Percentiles rank a stretch among this genome's conserved stretches.
Evolutionary conservation across 2,888 invertebrate genomes (phyloP).

Genomic region (Dendrolimus houi): DNA sequence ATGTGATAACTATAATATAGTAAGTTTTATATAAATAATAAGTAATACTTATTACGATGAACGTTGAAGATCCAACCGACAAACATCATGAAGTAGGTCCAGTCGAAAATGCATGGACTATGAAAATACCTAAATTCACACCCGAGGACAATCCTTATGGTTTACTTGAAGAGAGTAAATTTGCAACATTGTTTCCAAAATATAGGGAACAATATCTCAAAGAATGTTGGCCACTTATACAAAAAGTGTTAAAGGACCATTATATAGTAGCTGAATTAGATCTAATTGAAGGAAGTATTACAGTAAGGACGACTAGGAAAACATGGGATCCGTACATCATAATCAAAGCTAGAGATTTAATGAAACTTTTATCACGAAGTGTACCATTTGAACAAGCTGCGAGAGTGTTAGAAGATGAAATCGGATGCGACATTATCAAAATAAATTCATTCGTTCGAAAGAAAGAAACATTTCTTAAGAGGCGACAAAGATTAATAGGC

Average conservation of each 20-base stretch:
- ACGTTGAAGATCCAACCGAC: slow-evolving; percentile 30
- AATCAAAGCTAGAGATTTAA: slow-evolving; percentile 96
- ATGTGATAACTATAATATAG: no score
- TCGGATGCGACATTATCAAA: slow-evolving; percentile 97
- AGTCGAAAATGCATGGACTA: slow-evolving; percentile 89
- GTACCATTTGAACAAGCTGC: slow-evolving; percentile 98
- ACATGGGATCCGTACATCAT: slow-evolving; percentile 99
- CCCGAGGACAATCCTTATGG: slow-evolving; percentile 93
- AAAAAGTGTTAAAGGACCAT: slow-evolving; percentile 88
- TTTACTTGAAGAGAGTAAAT: slow-evolving; percentile 94
- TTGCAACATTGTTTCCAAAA: slow-evolving; percentile 97
- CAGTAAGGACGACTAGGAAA: slow-evolving; percentile 94
- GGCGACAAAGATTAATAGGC: slow-evolving; percentile 95
- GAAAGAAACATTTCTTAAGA: slow-evolving; percentile 95
- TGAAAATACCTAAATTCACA: slow-evolving; percentile 92
- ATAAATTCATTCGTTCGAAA: slow-evolving; percentile 93
- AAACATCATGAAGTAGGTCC: slow-evolving; percentile 63
- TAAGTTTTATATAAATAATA: no score
- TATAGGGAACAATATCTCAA: slow-evolving; percentile 97
- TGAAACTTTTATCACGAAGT: slow-evolving; percentile 95
- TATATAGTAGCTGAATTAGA: slow-evolving; percentile 92
- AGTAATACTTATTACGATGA: slow-evolving; percentile 19
- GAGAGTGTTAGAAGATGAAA: slow-evolving; percentile 90
- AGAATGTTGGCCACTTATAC: slow-evolving; percentile 96
- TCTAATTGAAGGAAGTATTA: slow-evolving; percentile 95